These are phyloP conservation scores for Turdus rufiventris DNA, from an alignment of 2,113 vertebrate genomes.

Conservation along the genomic window DNA sequence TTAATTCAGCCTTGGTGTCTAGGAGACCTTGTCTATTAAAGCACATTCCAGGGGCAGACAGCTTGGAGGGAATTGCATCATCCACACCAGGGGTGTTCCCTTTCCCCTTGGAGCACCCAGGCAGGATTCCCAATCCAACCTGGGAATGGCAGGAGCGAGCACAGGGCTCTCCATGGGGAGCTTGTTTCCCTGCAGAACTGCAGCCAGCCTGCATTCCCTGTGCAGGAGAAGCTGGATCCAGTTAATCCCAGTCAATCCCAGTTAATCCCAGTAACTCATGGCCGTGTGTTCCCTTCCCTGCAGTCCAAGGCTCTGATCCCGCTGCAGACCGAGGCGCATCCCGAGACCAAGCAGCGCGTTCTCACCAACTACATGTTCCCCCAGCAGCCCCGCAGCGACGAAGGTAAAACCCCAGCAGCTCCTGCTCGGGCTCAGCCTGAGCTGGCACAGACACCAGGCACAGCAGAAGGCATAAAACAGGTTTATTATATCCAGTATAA, in stretches of 20 bases:
- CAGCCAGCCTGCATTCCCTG: no score
- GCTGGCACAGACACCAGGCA: no score
- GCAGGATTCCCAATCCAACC: neutral
- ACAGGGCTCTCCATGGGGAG: neutral
- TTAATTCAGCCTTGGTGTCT: no score
- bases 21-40: no score
- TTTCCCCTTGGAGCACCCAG: neutral
- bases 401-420: conserved; percentile 66
- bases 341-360: conserved; percentile 97
- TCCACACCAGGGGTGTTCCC: no score
- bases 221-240: no score
- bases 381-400: conserved; percentile 93
- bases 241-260: no score
- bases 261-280: neutral
- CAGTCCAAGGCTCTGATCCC: conserved; percentile 99
- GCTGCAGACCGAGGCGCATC: conserved; percentile 96
- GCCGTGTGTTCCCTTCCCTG: neutral
- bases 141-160: neutral
- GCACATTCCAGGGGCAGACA: no score
- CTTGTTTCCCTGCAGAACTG: no score
- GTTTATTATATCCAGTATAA: no score
- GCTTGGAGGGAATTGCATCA: no score
- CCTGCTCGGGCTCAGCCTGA: neutral
- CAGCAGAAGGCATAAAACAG: no score
- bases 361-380: conserved; percentile 99